Base-by-base conservation (phyloP, 2,113 vertebrate species). In the Serinus canaria region DNA sequence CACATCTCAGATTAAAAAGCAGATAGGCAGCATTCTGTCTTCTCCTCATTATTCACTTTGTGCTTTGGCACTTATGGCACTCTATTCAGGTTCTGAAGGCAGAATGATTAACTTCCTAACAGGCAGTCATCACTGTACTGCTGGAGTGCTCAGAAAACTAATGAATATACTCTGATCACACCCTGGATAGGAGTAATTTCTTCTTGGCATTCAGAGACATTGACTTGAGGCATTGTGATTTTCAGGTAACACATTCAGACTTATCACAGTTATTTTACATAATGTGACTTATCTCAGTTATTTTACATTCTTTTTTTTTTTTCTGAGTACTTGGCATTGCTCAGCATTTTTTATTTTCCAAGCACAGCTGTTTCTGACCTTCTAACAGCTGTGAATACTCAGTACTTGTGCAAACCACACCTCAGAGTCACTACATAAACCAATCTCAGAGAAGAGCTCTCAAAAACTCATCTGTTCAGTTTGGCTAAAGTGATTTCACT, bases 51-150 rank as follows among this genome's bases (percentile, higher is more conserved):
- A 87, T 63, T 91, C 87, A 75, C 52, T 72, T 67, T 25, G 44
- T 91, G 66, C 78, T 76, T 47, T 63, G 59, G 64, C 64, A 89
- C 53, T 92, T 46, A 41, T 0, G 0, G 56, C 56, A 63, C 35
- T 56, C 68, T 89, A 78, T 87, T 95, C 80, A 92, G 52, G 52
- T 50, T 74, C 60, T 55, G 84, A 93, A 92, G 84, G 82, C 44
- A 94, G 44, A 93, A 78, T 89, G 66, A 95, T 91, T 93, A 96
- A 94, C 60, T 90, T 91, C 87, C 84, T 93, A 82, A 85, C 24
- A 91, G 87, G 56, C 74, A 91, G 64, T 70, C 83, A 84, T 67
- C 76, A 76, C 24, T 31, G 19, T 49, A 53, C 30, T 77, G 55
- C n/a, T 75, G 52, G 15, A 90, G 56, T 30, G 39, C 92, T 95